Conservation (phyloP, 64 coral and sea anemone genomes). For the Pocillopora damicornis region DNA sequence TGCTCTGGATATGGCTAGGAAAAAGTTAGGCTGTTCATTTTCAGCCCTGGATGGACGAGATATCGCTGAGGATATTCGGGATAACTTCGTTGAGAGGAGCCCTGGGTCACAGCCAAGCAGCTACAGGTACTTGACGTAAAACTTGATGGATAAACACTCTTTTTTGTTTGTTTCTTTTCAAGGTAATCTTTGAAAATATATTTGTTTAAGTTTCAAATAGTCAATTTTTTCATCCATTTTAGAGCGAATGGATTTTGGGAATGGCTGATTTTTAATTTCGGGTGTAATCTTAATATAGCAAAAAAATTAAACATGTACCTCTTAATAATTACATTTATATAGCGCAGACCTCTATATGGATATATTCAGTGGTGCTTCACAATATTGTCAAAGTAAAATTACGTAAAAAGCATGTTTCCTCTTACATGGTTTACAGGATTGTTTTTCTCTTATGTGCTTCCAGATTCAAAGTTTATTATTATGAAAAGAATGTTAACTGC, state of each 20-base stretch:
- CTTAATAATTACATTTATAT: no score
- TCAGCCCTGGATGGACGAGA: conserved; percentile 29
- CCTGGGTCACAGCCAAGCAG: conserved; percentile 18
- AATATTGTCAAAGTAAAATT: no score
- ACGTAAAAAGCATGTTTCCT: background rate
- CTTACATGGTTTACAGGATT: background rate
- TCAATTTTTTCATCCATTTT: no score
- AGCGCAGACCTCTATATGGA: no score
- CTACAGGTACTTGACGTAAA: background rate
- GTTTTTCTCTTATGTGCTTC: background rate
- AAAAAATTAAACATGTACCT: no score
- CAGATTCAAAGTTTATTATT: conserved; percentile 19
- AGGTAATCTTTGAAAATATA: no score
- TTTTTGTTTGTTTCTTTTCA: no score
- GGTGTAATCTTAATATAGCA: no score
- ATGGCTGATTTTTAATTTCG: no score
- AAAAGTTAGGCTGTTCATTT: conserved; percentile 49
- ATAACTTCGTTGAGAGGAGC: conserved; percentile 19
- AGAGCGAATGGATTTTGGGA: no score
- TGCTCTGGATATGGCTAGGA: conserved; percentile 40
- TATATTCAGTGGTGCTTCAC: no score
- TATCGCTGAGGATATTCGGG: conserved; percentile 17
- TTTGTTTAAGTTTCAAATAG: no score
- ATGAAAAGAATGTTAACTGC: background rate
- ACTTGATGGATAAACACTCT: background rate